phyloP scores from a whole-genome alignment of 2,797 vertebrate species.

The Anomalospiza imberbis region DNA sequence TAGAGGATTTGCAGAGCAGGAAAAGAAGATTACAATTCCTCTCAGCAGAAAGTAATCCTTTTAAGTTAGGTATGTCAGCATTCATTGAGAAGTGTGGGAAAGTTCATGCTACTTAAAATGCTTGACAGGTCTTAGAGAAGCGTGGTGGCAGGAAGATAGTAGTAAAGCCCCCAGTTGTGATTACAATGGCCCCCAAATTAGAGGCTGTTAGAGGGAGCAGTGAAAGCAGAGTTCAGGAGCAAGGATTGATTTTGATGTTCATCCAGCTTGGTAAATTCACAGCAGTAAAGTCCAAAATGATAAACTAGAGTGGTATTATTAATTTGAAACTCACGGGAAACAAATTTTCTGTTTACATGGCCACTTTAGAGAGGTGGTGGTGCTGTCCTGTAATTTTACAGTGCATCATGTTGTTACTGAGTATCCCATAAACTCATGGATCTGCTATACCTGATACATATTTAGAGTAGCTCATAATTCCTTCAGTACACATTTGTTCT shows the following conservation, averaged over 20 bases:
- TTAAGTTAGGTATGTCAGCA: conserved; percentile 63
- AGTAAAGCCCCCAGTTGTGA: not conserved
- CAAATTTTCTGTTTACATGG: not conserved
- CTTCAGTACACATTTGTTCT: conserved; percentile 18
- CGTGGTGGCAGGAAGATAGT: conserved; percentile 40
- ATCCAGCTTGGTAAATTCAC: not conserved
- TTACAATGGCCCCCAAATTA: conserved; percentile 37
- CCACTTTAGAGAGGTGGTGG: not conserved
- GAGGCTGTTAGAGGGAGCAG: not conserved
- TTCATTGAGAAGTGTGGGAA: conserved; percentile 64
- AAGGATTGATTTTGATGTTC: not conserved
- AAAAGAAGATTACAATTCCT: conserved; percentile 65
- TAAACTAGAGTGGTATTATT: not conserved
- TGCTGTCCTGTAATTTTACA: not conserved
- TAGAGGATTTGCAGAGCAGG: conserved; percentile 60
- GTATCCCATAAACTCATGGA: not conserved
- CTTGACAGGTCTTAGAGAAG: conserved; percentile 55
- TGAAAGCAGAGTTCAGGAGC: not conserved
- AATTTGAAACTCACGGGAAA: not conserved
- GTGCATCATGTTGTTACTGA: not conserved
- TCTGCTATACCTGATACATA: not conserved
- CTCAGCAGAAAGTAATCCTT: conserved; percentile 56
- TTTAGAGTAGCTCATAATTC: not conserved
- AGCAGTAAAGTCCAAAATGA: not conserved
- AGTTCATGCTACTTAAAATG: conserved; percentile 50